phyloP scores from a whole-genome alignment of 2,113 vertebrate genomes.

The Perccottus glenii region DNA sequence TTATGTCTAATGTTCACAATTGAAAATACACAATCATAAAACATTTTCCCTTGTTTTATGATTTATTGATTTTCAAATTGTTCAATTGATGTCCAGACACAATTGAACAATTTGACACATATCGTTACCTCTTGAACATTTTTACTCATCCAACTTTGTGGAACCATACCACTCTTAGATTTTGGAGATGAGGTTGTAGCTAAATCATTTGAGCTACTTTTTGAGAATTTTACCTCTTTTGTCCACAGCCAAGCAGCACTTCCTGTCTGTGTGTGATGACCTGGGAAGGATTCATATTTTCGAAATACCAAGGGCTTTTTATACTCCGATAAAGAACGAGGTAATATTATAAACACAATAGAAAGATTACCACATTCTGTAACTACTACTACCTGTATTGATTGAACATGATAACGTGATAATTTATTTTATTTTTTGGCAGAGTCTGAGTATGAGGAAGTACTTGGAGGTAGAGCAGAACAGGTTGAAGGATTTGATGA shows the following conservation, averaged over 20 bases:
- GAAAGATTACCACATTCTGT: neutral
- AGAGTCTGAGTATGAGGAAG: slow-evolving; percentile 75
- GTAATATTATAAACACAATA: slow-evolving; percentile 66
- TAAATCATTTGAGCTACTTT: neutral
- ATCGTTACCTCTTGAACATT: no score
- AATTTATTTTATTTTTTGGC: slow-evolving; percentile 23
- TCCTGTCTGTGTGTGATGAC: slow-evolving; percentile 86
- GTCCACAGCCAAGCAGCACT: slow-evolving; percentile 83
- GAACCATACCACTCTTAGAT: neutral
- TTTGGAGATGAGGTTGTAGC: neutral
- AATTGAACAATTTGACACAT: no score
- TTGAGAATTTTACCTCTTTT: slow-evolving; percentile 18
- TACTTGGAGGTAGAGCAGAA: slow-evolving; percentile 86
- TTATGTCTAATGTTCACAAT: no score
- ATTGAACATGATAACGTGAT: neutral
- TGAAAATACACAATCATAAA: no score
- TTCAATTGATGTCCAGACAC: no score
- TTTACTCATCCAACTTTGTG: no score
- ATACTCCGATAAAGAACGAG: slow-evolving; percentile 79
- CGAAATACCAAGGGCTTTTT: slow-evolving; percentile 84
- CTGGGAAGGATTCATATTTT: slow-evolving; percentile 85
- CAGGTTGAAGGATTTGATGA: slow-evolving; percentile 77
- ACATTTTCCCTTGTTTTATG: no score
- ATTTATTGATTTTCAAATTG: no score
- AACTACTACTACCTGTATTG: neutral